These are phyloP conservation scores for Orcinus orca DNA, from an alignment of 2,113 vertebrate genomes.

Conservation along the genomic window DNA sequence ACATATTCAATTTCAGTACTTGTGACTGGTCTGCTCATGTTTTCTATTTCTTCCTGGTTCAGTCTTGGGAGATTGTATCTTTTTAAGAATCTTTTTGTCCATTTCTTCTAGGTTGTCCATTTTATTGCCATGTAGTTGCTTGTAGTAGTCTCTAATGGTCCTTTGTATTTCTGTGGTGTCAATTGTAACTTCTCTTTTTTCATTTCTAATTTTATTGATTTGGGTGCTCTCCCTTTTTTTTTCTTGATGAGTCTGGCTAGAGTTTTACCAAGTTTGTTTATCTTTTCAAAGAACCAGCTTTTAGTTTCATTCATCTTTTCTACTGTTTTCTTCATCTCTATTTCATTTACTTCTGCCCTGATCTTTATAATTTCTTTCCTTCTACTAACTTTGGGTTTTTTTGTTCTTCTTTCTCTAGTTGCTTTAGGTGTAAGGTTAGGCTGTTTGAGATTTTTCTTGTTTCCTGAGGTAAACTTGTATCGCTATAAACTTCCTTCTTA, in stretches of 20 bases:
- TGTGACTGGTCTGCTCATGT: no score
- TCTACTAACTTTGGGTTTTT: not conserved
- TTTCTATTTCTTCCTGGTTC: no score
- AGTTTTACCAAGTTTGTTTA: not conserved
- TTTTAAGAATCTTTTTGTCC: no score
- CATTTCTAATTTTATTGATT: not conserved
- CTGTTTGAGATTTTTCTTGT: no score
- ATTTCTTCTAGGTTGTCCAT: not conserved
- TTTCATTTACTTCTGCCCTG: not conserved
- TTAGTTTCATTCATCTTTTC: not conserved
- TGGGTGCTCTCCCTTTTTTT: not conserved
- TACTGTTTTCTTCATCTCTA: not conserved
- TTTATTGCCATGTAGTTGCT: not conserved
- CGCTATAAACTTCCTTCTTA: not conserved
- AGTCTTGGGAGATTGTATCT: no score
- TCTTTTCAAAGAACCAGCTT: not conserved
- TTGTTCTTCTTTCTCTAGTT: not conserved
- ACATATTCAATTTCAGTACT: no score
- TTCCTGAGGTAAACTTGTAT: not conserved
- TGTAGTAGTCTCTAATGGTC: not conserved
- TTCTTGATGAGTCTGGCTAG: not conserved
- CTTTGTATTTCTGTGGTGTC: not conserved
- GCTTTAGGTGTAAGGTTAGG: no score
- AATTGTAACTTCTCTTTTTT: not conserved
- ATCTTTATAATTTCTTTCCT: not conserved